Conservation (phyloP, 1,140 invertebrate genomes). For the Belonocnema kinseyi region DNA sequence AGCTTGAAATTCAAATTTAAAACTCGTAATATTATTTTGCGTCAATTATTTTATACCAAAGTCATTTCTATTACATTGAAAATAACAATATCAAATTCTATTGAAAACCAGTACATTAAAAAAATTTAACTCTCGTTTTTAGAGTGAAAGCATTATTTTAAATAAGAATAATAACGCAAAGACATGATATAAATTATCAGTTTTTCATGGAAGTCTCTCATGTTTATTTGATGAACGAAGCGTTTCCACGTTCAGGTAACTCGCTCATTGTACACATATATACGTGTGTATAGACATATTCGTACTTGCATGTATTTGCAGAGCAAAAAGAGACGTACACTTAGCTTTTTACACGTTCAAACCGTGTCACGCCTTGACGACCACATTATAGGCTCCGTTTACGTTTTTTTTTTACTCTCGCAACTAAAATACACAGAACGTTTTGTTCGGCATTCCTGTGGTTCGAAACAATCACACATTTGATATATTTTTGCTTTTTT, state of each 20-base stretch:
- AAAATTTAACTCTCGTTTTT: no score
- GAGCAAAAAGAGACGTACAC: constrained; percentile 55
- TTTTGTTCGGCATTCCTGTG: constrained; percentile 36
- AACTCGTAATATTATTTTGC: no score
- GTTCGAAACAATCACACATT: not conserved
- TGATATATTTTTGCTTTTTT: no score
- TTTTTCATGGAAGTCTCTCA: constrained; percentile 55
- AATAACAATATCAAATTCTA: no score
- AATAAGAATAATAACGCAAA: no score
- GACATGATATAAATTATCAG: constrained; percentile 34
- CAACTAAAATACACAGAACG: constrained; percentile 2
- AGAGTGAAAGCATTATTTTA: no score
- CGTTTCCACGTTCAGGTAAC: constrained; percentile 44
- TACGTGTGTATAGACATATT: constrained; percentile 42
- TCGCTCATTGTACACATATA: constrained; percentile 8
- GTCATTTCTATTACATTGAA: no score
- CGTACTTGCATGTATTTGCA: constrained; percentile 54
- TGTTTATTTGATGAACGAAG: constrained; percentile 62
- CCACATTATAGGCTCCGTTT: constrained; percentile 58
- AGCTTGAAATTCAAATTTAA: no score
- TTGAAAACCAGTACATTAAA: no score
- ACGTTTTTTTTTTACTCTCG: constrained; percentile 51
- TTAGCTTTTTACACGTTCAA: constrained; percentile 55
- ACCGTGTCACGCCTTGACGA: constrained; percentile 56
- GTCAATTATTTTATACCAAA: no score